A percentile compares a stretch with the other conserved stretches of the same genome.
Conservation (phyloP, 1,140 invertebrate species). For the Calliphora vicina region DNA sequence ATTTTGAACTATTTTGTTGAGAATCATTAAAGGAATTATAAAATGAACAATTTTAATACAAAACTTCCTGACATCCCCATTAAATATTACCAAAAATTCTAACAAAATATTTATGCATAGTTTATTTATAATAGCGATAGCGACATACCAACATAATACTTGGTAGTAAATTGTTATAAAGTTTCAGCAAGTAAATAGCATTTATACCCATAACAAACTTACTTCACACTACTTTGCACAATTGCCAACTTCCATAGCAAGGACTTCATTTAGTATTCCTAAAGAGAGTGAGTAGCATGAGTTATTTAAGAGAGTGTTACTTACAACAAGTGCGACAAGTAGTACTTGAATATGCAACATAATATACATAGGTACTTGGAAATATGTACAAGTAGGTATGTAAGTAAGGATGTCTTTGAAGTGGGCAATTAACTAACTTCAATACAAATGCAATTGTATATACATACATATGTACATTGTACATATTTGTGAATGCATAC, state of each 20-base stretch:
- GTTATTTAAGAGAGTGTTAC: not conserved
- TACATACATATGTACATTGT: not conserved
- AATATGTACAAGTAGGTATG: not conserved
- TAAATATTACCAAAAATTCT: not conserved
- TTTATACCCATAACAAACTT: no score
- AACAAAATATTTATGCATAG: not conserved
- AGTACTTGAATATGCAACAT: not conserved
- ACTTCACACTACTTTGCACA: no score
- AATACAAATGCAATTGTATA: not conserved
- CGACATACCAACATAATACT: not conserved
- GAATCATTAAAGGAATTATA: no score
- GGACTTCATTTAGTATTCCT: no score
- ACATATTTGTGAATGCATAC: not conserved
- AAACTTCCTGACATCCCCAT: no score
- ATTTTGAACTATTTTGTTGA: no score
- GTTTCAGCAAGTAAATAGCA: no score
- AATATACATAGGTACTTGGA: not conserved
- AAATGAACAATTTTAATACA: no score
- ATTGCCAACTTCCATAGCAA: no score
- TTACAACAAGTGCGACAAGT: not conserved
- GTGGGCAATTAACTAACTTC: constrained; percentile 6
- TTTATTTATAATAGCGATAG: not conserved
- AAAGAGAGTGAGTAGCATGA: not conserved
- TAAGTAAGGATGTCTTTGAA: not conserved
- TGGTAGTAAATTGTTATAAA: not conserved